Conservation (phyloP, 2,888 invertebrate genomes). For the Drosophila incognita region DNA sequence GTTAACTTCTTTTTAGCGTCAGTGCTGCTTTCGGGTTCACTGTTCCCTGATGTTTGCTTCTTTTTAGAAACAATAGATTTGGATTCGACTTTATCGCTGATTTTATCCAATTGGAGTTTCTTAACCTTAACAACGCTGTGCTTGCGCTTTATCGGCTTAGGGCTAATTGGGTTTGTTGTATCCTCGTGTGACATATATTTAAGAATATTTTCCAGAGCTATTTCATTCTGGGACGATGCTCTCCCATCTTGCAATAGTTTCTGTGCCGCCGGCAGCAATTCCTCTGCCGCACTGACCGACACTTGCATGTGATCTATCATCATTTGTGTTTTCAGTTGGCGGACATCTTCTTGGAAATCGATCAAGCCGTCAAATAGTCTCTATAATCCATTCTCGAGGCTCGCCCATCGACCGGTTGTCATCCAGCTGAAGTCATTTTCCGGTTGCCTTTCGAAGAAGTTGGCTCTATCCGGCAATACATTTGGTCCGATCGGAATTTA, state of each 20-base stretch:
- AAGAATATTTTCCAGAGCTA: slow-evolving; percentile 39
- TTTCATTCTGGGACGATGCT: background rate
- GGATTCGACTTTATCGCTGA: background rate
- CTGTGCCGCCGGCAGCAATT: slow-evolving; percentile 7
- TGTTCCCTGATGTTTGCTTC: background rate
- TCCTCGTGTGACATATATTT: slow-evolving; percentile 38
- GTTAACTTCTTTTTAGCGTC: background rate
- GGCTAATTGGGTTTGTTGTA: background rate
- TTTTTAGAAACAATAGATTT: background rate
- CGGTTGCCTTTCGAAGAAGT: slow-evolving; percentile 23
- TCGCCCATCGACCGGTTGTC: slow-evolving; percentile 54
- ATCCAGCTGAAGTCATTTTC: slow-evolving; percentile 55
- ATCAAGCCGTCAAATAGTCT: slow-evolving; percentile 30
- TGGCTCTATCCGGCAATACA: slow-evolving; percentile 42
- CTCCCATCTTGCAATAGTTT: slow-evolving; percentile 18
- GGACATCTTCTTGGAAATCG: slow-evolving; percentile 38
- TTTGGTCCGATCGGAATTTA: slow-evolving; percentile 34
- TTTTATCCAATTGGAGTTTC: background rate
- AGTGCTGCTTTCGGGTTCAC: background rate
- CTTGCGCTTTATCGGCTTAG: slow-evolving; percentile 23
- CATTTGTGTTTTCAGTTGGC: slow-evolving; percentile 31
- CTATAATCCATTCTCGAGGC: slow-evolving; percentile 45
- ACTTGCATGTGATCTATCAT: slow-evolving; percentile 51
- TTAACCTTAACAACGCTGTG: slow-evolving; percentile 11
- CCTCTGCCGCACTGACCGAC: slow-evolving; percentile 21